Conservation (phyloP, 2,797 vertebrate species). For the Gobio occitaniae region DNA sequence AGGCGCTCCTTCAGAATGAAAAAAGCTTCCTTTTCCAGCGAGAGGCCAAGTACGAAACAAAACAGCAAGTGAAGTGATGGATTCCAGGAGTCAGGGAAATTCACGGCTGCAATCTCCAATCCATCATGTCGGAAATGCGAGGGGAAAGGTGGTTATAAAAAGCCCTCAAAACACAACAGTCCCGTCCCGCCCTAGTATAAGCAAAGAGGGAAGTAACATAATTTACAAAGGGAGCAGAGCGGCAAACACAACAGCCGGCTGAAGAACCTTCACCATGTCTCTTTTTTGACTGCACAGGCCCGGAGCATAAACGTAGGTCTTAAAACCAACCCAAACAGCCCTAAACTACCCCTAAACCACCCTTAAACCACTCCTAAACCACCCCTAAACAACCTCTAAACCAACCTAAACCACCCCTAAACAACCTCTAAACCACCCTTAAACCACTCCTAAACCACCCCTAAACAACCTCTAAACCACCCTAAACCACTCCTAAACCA, state of each 20-base stretch:
- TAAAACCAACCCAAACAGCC: not conserved
- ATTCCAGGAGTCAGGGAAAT: constrained; percentile 33
- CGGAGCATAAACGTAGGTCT: constrained; percentile 34
- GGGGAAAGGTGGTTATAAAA: constrained; percentile 51
- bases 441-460: no score
- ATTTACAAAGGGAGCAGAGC: constrained; percentile 46
- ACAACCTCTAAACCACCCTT: no score
- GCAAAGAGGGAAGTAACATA: constrained; percentile 40
- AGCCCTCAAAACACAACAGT: constrained; percentile 47
- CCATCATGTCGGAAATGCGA: constrained; percentile 41
- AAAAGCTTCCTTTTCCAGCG: not conserved
- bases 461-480: no score
- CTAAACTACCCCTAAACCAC: no score
- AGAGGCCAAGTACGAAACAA: not conserved
- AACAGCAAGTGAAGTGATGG: not conserved
- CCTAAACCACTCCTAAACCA: no score
- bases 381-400: no score
- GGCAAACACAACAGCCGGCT: constrained; percentile 22
- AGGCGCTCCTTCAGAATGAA: constrained; percentile 12
- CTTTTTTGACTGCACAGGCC: constrained; percentile 34
- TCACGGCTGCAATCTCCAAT: constrained; percentile 6
- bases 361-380: no score
- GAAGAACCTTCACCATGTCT: constrained; percentile 47
- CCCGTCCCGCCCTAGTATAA: constrained; percentile 37
- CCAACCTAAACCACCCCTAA: no score